Base-by-base conservation (phyloP, 1,140 invertebrate species). In the Mizuhopecten yessoensis region DNA sequence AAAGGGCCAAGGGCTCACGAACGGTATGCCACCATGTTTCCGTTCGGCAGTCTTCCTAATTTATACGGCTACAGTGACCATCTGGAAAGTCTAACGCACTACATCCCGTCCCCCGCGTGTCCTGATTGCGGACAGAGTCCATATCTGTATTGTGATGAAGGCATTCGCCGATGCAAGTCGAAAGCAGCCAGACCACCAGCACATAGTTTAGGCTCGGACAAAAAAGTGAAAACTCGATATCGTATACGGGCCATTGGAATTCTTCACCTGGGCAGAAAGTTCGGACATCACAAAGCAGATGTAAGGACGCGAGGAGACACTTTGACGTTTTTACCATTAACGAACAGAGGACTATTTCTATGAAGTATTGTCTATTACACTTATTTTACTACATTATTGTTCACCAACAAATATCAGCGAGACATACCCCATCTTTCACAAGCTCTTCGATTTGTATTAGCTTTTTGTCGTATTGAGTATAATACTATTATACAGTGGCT, bases 41-140 rank as follows among this genome's bases (percentile, higher is more conserved):
- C 49, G 3, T 87, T 88, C 13, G 29, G 20, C 20, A 86, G 42
- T 36, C 34, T 34, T 9, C 36, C 49, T 9, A 90, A 75, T 88
- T 87, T 87, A 34, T 33, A 45, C 17, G 90, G 90, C 29, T 90
- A 88, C 34, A 90, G 87, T 39, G 57, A 90, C 57, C 57, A 75
- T n/a, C n/a, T 75, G 2, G 57, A 75, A n/a, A 75, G 57, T 17
- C 57, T 75, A 9, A 75, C 57, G 7, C 57, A 75, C 17, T 75
- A 75, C n/a, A 5, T n/a, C 17, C 57, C 57, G 2, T 29, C 57
- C 29, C 57, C 57, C 5, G 29, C 23, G 57, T 75, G 57, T n/a
- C 57, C 57, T 7, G 57, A 75, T n/a, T 75, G 57, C 23, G 57
- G 57, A 0, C 5, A 11, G 5, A 75, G 57, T 75, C 5, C 57